Conservation (phyloP, 2,888 invertebrate species). For the Euproctis similis region DNA sequence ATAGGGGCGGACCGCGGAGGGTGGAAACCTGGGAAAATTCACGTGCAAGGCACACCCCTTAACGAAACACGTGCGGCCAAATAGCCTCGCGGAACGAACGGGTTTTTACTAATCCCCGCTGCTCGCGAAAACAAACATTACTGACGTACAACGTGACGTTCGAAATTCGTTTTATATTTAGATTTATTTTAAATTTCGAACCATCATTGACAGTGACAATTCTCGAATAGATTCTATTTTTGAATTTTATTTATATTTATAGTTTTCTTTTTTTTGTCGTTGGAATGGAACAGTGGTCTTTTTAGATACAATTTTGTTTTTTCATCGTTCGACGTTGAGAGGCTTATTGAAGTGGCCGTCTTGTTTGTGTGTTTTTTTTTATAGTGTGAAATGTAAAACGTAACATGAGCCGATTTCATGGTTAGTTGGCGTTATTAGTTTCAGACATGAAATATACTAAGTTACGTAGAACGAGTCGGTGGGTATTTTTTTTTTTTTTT, state of each 20-base stretch:
- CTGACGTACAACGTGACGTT: conserved; percentile 23
- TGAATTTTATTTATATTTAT: conserved; percentile 12
- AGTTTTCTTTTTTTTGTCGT: conserved; percentile 12
- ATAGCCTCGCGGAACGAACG: conserved; percentile 66
- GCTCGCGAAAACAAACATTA: conserved; percentile 57
- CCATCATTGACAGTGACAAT: too few relatives aligned
- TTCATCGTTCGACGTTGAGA: too few relatives aligned
- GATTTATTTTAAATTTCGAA: too few relatives aligned
- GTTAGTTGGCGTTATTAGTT: conserved; percentile 60
- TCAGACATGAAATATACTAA: conserved; percentile 37
- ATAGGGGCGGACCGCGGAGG: conserved; percentile 75
- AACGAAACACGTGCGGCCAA: conserved; percentile 66
- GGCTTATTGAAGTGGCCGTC: conserved; percentile 50
- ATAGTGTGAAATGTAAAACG: conserved; percentile 60
- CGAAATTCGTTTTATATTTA: conserved; percentile 19
- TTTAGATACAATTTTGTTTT: too few relatives aligned
- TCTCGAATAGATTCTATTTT: not conserved
- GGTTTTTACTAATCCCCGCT: conserved; percentile 67
- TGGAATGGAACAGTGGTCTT: conserved; percentile 33
- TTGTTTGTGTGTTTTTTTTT: conserved; percentile 46
- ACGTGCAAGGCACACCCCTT: conserved; percentile 70
- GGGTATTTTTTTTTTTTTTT: conserved; percentile 16
- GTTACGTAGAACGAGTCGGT: conserved; percentile 23
- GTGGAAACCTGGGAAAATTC: conserved; percentile 76
- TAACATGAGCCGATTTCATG: conserved; percentile 69